Evolutionary conservation across 35 echinoderm and acorn worm species (phyloP).

Genomic region (Nesometra sesokonis): DNA sequence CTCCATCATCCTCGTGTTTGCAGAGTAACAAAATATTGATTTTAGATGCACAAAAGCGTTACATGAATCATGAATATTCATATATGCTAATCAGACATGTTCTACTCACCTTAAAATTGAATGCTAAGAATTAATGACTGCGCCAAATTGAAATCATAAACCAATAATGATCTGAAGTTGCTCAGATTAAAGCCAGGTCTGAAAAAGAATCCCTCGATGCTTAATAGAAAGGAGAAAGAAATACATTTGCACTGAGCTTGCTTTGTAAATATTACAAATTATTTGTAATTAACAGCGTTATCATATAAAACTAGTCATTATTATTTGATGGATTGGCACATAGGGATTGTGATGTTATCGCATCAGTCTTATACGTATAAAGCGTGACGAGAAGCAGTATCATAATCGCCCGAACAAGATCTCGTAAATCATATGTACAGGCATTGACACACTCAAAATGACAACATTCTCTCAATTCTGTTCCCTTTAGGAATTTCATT

Average conservation of each 20-base stretch:
- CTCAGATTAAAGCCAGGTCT: neutral
- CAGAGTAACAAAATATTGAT: neutral
- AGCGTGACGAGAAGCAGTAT: neutral
- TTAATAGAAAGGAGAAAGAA: neutral
- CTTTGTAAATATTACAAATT: conserved; percentile 1
- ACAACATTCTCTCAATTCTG: neutral
- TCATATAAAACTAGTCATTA: neutral
- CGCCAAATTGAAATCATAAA: neutral
- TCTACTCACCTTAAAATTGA: neutral
- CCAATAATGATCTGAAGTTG: neutral
- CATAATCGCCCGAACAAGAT: neutral
- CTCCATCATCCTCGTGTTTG: neutral
- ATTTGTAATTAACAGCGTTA: conserved; percentile 1
- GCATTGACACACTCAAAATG: neutral
- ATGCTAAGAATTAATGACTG: neutral
- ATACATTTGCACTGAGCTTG: neutral
- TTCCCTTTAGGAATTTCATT: neutral
- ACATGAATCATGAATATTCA: neutral
- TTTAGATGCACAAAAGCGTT: neutral
- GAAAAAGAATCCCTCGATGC: neutral
- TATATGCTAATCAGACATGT: neutral
- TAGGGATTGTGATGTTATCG: neutral
- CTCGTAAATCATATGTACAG: neutral
- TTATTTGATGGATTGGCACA: neutral
- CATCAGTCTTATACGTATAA: neutral